A percentile compares a stretch with the other conserved stretches of the same genome.
phyloP scores from a whole-genome alignment of 2,797 vertebrate species.

The Eupleurogrammus muticus region DNA sequence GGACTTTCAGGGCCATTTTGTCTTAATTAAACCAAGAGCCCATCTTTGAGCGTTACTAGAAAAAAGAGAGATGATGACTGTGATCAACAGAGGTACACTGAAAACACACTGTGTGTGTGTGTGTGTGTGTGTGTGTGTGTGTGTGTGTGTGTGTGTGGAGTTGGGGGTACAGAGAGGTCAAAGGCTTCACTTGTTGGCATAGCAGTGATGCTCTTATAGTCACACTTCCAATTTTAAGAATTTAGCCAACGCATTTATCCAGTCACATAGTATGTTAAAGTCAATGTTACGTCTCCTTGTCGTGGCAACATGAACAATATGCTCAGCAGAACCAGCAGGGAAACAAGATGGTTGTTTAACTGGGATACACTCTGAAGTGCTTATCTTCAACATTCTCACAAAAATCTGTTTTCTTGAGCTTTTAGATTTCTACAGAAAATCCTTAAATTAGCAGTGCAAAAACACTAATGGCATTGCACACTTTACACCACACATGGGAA shows the following conservation, averaged over 20 bases:
- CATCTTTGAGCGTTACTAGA: constrained; percentile 23
- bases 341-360: constrained; percentile 2
- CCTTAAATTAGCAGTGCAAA: constrained; percentile 5
- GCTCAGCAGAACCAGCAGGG: constrained; percentile 27
- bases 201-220: constrained; percentile 35
- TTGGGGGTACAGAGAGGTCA: constrained; percentile 55
- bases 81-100: constrained; percentile 42
- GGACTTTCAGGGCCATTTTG: constrained; percentile 59
- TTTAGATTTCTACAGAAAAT: constrained; percentile 2
- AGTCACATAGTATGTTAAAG: constrained; percentile 43
- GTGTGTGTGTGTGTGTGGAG: constrained; percentile 2
- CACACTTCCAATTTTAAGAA: constrained; percentile 34
- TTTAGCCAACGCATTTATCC: constrained; percentile 40
- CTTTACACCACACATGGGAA: neutral
- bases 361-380: neutral
- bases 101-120: too few species aligned
- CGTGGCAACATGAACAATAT: constrained; percentile 16
- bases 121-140: constrained; percentile 35
- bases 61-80: constrained; percentile 51
- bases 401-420: neutral
- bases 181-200: constrained; percentile 44
- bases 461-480: too few species aligned
- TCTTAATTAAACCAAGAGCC: constrained; percentile 62
- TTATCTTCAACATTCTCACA: constrained; percentile 2
- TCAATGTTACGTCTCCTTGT: neutral